Base-by-base conservation (phyloP, 2,888 invertebrate species). In the Onthophagus sagittarius region DNA sequence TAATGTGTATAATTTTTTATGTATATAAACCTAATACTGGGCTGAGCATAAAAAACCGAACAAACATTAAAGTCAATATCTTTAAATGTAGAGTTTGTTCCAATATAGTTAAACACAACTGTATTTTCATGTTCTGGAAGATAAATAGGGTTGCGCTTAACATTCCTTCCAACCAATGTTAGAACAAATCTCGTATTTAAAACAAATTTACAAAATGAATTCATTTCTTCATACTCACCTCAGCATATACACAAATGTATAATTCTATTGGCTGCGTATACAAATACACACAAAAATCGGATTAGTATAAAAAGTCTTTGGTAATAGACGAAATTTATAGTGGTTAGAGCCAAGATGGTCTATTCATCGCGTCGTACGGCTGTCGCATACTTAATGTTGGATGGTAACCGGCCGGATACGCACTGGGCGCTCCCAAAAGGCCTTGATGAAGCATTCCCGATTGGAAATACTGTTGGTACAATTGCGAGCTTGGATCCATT, bases 381-480 rank as follows among this genome's bases (percentile, higher is more conserved):
- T 92, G 92, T 62, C 92, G 87, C 82, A 91, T 92, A 75, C 91
- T 89, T 73, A 93, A 86, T 15, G 88, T 84, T 0, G 88, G 84
- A 39, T 86, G 90, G 78, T 92, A 92, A 0, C 91, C 89, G 0
- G 91, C 88, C 15, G 92, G 91, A 78, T 91, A 91, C 11, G 83
- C 81, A 7, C 81, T 80, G 1, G 82, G 80, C 4, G 83, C 81
- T 11, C 82, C 85, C 73, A 88, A 80, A 15, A 87, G 81, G 7
- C 87, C 86, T 76, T 87, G 87, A 79, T 87, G 87, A 71, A 88
- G 78, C 76, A 88, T 84, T 15, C 84, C 85, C 72, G 90, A 89
- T 0, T 90, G 90, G 76, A 93, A 82, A 84, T 92, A 93, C 82
- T 93, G 93, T 81, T 92, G 92, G 82, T 93, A 93, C 23, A 93